Evolutionary conservation across 2,113 vertebrate genomes (phyloP).

Genomic region (Saguinus midas): DNA sequence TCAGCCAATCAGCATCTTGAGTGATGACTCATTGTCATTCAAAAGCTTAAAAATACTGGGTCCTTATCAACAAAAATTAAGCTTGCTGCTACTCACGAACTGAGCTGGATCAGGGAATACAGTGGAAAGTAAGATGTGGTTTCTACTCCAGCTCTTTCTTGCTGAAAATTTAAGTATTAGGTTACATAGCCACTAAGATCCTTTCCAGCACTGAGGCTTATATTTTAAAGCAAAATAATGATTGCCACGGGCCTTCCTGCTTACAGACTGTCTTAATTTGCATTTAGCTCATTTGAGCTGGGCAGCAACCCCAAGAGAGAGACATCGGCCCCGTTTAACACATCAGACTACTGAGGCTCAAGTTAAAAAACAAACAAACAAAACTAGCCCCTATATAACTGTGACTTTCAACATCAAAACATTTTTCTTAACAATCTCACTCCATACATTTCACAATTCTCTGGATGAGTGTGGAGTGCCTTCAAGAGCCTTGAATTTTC

Average conservation of each 20-base stretch:
- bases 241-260: neutral
- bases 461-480: neutral
- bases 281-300: neutral
- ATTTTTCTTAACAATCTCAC: neutral
- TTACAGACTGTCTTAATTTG: neutral
- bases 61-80: constrained; percentile 61
- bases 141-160: neutral
- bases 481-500: neutral
- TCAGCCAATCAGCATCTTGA: constrained; percentile 74
- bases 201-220: neutral
- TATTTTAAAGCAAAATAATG: constrained; percentile 42
- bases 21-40: constrained; percentile 76
- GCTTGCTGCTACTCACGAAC: neutral
- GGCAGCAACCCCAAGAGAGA: neutral
- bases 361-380: neutral
- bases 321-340: neutral
- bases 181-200: neutral
- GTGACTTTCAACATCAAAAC: neutral
- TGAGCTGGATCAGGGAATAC: neutral
- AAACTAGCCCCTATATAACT: neutral
- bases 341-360: neutral
- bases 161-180: neutral
- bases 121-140: neutral
- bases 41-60: constrained; percentile 76
- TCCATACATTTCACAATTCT: neutral